Evolutionary conservation across 2,113 vertebrate species (phyloP).

Genomic region (Leuciscus idus): DNA sequence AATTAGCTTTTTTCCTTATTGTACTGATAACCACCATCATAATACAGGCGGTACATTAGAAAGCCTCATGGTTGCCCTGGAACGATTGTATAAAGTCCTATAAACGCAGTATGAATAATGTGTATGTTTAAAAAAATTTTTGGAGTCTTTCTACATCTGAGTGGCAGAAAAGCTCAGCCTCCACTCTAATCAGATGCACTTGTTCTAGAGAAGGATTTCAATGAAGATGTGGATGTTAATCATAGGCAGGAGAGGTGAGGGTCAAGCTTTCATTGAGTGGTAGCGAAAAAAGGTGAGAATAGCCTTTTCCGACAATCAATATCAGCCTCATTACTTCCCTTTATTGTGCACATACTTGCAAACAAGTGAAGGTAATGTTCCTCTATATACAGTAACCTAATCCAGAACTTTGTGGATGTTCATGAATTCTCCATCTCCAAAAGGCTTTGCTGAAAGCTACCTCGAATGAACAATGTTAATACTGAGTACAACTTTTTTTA

Average conservation of each 20-base stretch:
- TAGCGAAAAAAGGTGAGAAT: not conserved
- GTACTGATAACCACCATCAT: not conserved
- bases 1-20: not conserved
- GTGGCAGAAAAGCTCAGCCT: not conserved
- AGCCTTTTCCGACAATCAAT: constrained; percentile 1
- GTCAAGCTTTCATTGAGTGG: constrained; percentile 6
- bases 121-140: not conserved
- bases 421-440: not conserved
- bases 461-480: not conserved
- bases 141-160: not conserved
- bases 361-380: not conserved
- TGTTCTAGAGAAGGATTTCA: not conserved
- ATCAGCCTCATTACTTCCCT: not conserved
- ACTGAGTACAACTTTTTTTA: not conserved
- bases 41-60: not conserved
- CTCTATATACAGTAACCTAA: not conserved
- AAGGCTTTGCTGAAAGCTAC: not conserved
- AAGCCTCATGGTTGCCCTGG: not conserved
- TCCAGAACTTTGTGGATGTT: not conserved
- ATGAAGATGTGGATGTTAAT: not conserved
- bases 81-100: no score
- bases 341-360: not conserved
- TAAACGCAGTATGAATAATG: not conserved
- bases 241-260: not conserved
- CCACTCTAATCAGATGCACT: constrained; percentile 12